Conservation (phyloP, 1,140 invertebrate genomes). For the Lasioglossum baleicum region DNA sequence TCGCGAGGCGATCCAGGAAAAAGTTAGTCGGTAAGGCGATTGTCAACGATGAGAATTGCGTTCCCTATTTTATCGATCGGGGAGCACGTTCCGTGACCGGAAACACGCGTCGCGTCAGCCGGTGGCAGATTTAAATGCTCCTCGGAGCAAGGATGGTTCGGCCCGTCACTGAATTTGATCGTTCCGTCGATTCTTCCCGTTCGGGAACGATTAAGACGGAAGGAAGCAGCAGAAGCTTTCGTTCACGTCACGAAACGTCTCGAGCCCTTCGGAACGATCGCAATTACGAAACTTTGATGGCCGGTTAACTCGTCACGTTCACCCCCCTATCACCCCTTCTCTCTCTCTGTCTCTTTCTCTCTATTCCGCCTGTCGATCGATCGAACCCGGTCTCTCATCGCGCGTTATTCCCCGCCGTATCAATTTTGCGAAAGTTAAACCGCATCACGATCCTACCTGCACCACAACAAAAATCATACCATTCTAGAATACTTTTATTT, state of each 20-base stretch:
- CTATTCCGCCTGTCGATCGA: neutral
- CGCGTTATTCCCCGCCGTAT: slow-evolving; percentile 5
- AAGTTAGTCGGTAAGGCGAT: neutral
- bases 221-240: neutral
- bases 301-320: slow-evolving; percentile 5
- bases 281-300: slow-evolving; percentile 10
- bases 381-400: neutral
- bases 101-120: neutral
- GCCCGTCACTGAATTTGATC: neutral
- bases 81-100: neutral
- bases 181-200: neutral
- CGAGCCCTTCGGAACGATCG: neutral
- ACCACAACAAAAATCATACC: no score
- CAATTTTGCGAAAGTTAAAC: neutral
- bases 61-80: neutral
- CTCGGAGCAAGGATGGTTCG: no score
- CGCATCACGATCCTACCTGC: neutral
- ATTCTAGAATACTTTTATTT: no score
- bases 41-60: neutral
- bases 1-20: no score
- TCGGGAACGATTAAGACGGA: neutral
- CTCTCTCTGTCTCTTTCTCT: no score
- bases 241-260: neutral
- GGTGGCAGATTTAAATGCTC: neutral
- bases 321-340: neutral